Base-by-base conservation (phyloP, 2,888 invertebrate genomes). In the Eristalinus sepulchralis region DNA sequence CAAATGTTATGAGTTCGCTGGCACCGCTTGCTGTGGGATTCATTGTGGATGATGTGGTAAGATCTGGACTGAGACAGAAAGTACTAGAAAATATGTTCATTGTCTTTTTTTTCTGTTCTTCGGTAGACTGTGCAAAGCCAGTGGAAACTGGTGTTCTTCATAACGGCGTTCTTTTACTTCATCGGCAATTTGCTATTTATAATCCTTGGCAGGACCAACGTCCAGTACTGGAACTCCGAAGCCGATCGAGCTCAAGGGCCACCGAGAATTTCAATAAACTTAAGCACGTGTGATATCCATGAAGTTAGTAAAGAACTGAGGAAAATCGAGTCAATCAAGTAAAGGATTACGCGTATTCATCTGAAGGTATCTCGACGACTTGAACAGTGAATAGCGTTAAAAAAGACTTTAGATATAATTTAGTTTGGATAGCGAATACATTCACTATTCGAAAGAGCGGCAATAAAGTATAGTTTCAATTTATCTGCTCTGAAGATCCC, bases 1-100 rank as follows among this genome's bases (percentile, higher is more conserved):
- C 96, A 0, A 97, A 96, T 90, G 93, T 97, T n/a, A 95, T 96
- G 92, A 96, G 97, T 64, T 95, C 97, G 70, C 91, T 97, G 88
- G 97, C 97, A 0, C 97, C 97, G 0, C 92, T 96, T 6, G 94
- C 95, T 17, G 96, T 96, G 0, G 95, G 96, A 1, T 90, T 94
- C 5, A 94, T 97, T 3, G 95, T 97, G 0, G 91, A 93, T 2
- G 94, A 96, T 91, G 93, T 94, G 93, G 97, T 96, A 92, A 92
- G 94, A 89, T 78, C 24, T 20, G 34, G 13, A 33, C 17, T 22
- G 1, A 2, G n/a, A n/a, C n/a, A n/a, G n/a, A n/a, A n/a, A n/a
- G n/a, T n/a, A n/a, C n/a, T n/a, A n/a, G n/a, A n/a, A 1, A n/a
- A n/a, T 5, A 20, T 17, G 10, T 1, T 17, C 39, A 17, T 55